Evolutionary conservation across 2,797 vertebrate species (phyloP).

Genomic region (Rhodeus uyekii): DNA sequence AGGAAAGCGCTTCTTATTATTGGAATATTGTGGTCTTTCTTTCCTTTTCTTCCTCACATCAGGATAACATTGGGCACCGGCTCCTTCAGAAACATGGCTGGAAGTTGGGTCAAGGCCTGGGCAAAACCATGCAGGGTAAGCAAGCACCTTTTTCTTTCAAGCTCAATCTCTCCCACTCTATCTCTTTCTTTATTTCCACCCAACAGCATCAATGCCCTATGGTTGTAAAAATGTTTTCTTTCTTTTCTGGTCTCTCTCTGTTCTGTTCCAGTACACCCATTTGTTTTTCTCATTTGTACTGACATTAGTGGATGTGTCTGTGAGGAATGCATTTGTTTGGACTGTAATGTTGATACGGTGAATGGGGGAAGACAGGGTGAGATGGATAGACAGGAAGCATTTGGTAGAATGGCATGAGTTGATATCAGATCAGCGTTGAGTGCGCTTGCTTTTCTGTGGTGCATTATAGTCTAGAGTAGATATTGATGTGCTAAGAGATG

Average conservation of each 20-base stretch:
- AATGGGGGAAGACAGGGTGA: conserved; percentile 8
- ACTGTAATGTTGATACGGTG: neutral
- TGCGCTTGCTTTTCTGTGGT: neutral
- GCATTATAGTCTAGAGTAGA: neutral
- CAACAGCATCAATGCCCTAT: conserved; percentile 45
- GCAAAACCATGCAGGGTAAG: conserved; percentile 99
- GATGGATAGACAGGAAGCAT: neutral
- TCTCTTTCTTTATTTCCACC: conserved; percentile 41
- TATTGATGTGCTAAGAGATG: neutral
- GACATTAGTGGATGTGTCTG: neutral
- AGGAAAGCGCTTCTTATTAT: conserved; percentile 97
- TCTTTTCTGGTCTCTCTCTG: conserved; percentile 49
- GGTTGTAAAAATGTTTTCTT: conserved; percentile 51
- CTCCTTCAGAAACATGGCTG: conserved; percentile 99
- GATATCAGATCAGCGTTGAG: neutral
- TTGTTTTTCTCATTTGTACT: conserved; percentile 28
- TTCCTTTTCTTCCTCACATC: conserved; percentile 91
- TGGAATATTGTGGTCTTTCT: conserved; percentile 99
- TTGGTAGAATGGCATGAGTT: neutral
- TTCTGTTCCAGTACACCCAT: conserved; percentile 33
- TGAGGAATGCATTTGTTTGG: conserved; percentile 9
- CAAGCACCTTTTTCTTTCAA: conserved; percentile 26
- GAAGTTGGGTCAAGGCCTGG: conserved; percentile 99
- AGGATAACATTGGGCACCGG: conserved; percentile 99
- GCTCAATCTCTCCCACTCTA: conserved; percentile 31